These are phyloP conservation scores for Crotalus viridis DNA, from an alignment of 2,113 vertebrate species.

Conservation along the genomic window DNA sequence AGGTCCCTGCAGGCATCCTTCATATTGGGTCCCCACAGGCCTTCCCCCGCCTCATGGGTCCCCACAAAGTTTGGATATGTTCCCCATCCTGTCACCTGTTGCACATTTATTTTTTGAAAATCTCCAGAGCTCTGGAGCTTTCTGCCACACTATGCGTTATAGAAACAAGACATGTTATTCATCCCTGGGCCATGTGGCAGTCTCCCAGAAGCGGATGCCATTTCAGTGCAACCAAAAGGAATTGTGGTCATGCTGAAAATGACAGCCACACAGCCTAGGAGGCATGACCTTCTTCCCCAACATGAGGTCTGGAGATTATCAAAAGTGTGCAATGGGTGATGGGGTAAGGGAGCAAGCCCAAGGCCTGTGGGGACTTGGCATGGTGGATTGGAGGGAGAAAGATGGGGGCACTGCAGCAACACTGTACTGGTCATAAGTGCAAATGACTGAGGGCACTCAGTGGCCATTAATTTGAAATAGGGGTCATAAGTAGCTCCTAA, in stretches of 20 bases:
- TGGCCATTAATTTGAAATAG: neutral
- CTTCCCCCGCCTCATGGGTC: neutral
- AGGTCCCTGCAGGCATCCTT: neutral
- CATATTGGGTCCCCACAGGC: neutral
- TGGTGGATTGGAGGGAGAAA: neutral
- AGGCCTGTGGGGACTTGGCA: neutral
- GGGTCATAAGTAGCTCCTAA: neutral
- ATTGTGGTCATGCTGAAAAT: neutral
- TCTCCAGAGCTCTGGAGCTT: neutral
- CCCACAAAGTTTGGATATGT: neutral
- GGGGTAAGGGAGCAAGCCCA: neutral
- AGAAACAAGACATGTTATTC: neutral
- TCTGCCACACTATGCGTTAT: neutral
- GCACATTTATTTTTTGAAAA: neutral
- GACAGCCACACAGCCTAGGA: neutral
- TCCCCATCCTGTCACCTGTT: neutral
- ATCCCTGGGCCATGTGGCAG: neutral
- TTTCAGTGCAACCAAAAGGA: neutral
- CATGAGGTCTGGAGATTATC: neutral
- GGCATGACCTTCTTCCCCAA: neutral
- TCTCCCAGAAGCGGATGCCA: neutral
- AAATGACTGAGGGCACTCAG: too few relatives aligned
- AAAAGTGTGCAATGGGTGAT: neutral
- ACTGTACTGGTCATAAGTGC: neutral
- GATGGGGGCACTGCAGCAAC: neutral